phyloP scores from a whole-genome alignment of 2,888 invertebrate genomes.

The Chromoteleia sp. region DNA sequence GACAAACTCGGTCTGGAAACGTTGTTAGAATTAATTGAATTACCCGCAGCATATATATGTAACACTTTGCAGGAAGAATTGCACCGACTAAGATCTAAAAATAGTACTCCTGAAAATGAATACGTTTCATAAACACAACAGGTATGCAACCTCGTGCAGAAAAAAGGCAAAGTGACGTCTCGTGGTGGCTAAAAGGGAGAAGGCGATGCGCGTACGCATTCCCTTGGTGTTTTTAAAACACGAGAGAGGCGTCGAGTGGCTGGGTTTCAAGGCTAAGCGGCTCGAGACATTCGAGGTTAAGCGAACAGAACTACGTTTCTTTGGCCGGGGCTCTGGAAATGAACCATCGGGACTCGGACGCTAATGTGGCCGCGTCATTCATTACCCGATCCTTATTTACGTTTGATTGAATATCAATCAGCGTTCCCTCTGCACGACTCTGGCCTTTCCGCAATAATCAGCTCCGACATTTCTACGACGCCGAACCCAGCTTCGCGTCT shows the following conservation, averaged over 20 bases:
- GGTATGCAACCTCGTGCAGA: slow-evolving; percentile 47
- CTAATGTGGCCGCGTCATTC: slow-evolving; percentile 50
- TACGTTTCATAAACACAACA: slow-evolving; percentile 51
- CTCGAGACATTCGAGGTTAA: slow-evolving; percentile 75
- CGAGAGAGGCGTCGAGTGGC: slow-evolving; percentile 77
- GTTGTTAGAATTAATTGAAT: slow-evolving; percentile 6
- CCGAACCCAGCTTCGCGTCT: slow-evolving; percentile 1
- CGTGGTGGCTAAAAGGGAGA: slow-evolving; percentile 36
- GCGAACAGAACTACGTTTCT: slow-evolving; percentile 69
- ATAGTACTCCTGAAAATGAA: slow-evolving; percentile 42
- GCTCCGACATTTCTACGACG: slow-evolving; percentile 9
- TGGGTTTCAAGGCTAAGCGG: slow-evolving; percentile 80
- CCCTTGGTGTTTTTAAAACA: slow-evolving; percentile 73
- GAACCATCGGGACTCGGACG: slow-evolving; percentile 62
- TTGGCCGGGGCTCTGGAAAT: slow-evolving; percentile 74
- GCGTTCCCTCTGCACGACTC: background rate
- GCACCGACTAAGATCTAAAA: slow-evolving; percentile 17
- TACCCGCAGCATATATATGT: slow-evolving; percentile 18
- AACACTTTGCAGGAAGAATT: slow-evolving; percentile 21
- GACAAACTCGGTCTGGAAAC: background rate
- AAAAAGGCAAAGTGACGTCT: slow-evolving; percentile 42
- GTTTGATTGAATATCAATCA: slow-evolving; percentile 56
- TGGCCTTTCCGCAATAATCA: slow-evolving; percentile 25
- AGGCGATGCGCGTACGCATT: slow-evolving; percentile 57
- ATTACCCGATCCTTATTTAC: slow-evolving; percentile 55